Percentiles rank a stretch among this genome's conserved stretches.
Evolutionary conservation across 2,797 vertebrate species (phyloP).

Genomic region (Poecilia wingei): DNA sequence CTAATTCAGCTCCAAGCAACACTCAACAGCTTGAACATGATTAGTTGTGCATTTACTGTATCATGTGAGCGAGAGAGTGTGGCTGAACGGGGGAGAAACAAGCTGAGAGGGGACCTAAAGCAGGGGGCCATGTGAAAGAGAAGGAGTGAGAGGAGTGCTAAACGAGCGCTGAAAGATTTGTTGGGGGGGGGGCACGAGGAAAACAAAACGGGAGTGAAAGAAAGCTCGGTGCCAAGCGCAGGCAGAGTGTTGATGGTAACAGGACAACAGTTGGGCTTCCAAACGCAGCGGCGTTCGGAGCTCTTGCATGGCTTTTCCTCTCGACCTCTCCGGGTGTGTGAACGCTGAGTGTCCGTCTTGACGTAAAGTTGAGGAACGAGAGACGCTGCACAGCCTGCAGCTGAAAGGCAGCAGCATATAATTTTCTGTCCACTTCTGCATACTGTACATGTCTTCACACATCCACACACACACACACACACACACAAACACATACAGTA

Average conservation of each 20-base stretch:
- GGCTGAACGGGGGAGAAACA: constrained; percentile 11
- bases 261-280: constrained; percentile 63
- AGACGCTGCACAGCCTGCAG: constrained; percentile 28
- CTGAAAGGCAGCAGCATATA: constrained; percentile 71
- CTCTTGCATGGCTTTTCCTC: constrained; percentile 17
- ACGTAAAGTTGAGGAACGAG: background rate
- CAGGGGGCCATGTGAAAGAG: constrained; percentile 47
- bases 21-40: constrained; percentile 31
- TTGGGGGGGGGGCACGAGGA: constrained; percentile 39
- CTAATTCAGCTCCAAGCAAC: constrained; percentile 33
- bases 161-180: constrained; percentile 64
- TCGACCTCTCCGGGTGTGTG: constrained; percentile 10
- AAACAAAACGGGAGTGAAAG: constrained; percentile 36
- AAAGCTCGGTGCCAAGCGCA: constrained; percentile 62
- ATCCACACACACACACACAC: constrained; percentile 33
- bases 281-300: constrained; percentile 43
- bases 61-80: constrained; percentile 5
- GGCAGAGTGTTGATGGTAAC: constrained; percentile 71
- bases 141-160: constrained; percentile 22
- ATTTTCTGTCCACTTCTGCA: constrained; percentile 71
- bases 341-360: constrained; percentile 32
- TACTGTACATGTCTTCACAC: constrained; percentile 54
- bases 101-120: constrained; percentile 40
- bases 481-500: constrained; percentile 31
- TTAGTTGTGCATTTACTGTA: constrained; percentile 20